These are phyloP conservation scores for Philaethria dido DNA, from an alignment of 2,888 invertebrate genomes.

Conservation along the genomic window DNA sequence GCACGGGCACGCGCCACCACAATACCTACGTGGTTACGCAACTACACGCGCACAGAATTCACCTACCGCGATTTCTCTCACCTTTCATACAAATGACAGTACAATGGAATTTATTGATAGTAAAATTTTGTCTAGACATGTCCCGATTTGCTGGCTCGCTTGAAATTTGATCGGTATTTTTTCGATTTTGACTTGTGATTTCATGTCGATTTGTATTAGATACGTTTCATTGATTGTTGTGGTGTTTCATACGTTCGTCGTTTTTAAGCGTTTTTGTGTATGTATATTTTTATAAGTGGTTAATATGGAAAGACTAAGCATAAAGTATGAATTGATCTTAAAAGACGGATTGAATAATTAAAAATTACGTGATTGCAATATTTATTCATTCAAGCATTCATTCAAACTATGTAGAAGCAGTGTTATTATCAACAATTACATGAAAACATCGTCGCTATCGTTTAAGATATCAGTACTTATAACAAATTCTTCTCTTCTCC, in stretches of 20 bases:
- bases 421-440: too few relatives aligned
- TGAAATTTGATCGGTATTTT: constrained; percentile 22
- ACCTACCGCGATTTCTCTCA: constrained; percentile 77
- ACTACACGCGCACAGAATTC: constrained; percentile 75
- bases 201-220: not conserved
- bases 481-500: too few relatives aligned
- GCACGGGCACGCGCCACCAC: constrained; percentile 67
- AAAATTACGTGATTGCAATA: too few relatives aligned
- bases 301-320: too few relatives aligned
- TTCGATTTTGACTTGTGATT: constrained; percentile 4
- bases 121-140: constrained; percentile 68
- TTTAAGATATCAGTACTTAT: too few relatives aligned
- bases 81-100: constrained; percentile 69
- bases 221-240: not conserved
- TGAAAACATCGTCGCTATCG: too few relatives aligned
- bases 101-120: constrained; percentile 60
- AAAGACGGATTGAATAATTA: too few relatives aligned
- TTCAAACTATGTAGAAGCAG: too few relatives aligned
- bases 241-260: not conserved
- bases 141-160: constrained; percentile 6
- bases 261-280: not conserved
- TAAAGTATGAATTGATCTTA: too few relatives aligned
- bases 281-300: too few relatives aligned
- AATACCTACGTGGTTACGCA: constrained; percentile 54
- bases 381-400: too few relatives aligned